Conservation (phyloP, 2,113 vertebrate species). For the Eurystomus gularis region DNA sequence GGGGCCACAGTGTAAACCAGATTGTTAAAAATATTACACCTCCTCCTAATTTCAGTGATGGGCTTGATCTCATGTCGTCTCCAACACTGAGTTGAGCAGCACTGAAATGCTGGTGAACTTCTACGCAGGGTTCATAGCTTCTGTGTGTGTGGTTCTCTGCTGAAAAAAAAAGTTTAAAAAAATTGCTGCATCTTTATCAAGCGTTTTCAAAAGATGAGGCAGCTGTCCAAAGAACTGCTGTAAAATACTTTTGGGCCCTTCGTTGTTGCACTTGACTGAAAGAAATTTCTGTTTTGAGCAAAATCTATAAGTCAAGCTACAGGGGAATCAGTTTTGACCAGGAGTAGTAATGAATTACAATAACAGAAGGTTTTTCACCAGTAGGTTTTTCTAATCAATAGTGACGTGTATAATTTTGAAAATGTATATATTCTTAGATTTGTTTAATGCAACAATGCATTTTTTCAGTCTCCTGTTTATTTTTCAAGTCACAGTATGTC, state of each 20-base stretch:
- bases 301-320: neutral
- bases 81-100: neutral
- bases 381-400: neutral
- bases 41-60: neutral
- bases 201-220: neutral
- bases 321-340: neutral
- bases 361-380: neutral
- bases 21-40: neutral
- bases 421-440: neutral
- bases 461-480: neutral
- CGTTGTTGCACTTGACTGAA: neutral
- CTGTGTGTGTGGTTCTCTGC: neutral
- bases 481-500: neutral
- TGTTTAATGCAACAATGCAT: neutral
- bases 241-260: neutral
- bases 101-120: neutral
- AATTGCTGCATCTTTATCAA: neutral
- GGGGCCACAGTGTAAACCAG: neutral
- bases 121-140: neutral
- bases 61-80: neutral
- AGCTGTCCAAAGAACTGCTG: neutral
- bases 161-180: neutral
- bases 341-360: neutral
- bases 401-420: neutral
- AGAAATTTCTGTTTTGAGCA: neutral